These are phyloP conservation scores for Ctenopoma multispine DNA, from an alignment of 2,797 vertebrate species.

Conservation along the genomic window DNA sequence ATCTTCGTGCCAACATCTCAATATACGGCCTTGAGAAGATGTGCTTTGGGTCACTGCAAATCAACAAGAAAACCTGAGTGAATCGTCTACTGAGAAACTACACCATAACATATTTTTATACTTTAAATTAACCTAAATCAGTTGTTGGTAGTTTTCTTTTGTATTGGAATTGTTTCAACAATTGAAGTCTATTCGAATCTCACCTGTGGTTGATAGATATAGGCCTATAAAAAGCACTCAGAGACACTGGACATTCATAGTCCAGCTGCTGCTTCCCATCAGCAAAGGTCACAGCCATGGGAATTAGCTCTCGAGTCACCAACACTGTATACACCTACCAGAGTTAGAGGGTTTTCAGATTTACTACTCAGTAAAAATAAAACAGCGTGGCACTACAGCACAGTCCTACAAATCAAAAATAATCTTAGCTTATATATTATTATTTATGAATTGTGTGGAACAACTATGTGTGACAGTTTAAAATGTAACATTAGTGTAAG, in stretches of 20 bases:
- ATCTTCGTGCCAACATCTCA: slow-evolving; percentile 77
- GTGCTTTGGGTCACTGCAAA: slow-evolving; percentile 78
- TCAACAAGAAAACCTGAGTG: slow-evolving; percentile 12
- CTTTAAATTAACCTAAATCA: not conserved
- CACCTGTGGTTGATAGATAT: slow-evolving; percentile 79
- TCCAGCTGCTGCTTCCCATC: slow-evolving; percentile 74
- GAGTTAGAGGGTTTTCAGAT: slow-evolving; percentile 5
- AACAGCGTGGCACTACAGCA: not conserved
- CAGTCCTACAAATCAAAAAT: not conserved
- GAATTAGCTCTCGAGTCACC: slow-evolving; percentile 72
- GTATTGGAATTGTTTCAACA: not conserved
- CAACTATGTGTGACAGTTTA: not conserved
- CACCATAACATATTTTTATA: not conserved
- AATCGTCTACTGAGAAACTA: not conserved
- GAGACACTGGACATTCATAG: slow-evolving; percentile 79
- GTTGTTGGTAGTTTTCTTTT: not conserved
- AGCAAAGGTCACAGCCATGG: slow-evolving; percentile 74
- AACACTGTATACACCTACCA: slow-evolving; percentile 72
- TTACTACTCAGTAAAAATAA: not conserved
- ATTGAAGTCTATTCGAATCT: not conserved
- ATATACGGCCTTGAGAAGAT: slow-evolving; percentile 77
- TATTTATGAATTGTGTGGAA: not conserved
- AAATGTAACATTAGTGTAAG: not conserved
- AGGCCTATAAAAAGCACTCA: slow-evolving; percentile 79
- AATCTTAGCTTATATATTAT: not conserved